These are phyloP conservation scores for Chrysodeixis includens DNA, from an alignment of 2,888 invertebrate species.

Conservation along the genomic window DNA sequence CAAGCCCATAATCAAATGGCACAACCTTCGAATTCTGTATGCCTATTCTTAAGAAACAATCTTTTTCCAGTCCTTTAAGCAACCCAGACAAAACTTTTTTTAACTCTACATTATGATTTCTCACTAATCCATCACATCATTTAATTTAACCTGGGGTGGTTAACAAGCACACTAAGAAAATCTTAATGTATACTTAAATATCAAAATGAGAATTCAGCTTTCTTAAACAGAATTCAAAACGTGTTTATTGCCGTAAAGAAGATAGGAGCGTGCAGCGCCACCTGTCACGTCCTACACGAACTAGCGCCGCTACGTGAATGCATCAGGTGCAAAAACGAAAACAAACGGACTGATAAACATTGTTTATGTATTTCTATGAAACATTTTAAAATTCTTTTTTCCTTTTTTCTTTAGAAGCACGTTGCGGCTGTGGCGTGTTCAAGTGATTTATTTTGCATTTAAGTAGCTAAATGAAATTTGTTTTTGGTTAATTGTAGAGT, in stretches of 20 bases:
- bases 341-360: constrained; percentile 8
- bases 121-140: neutral
- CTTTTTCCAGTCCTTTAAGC: too few relatives aligned
- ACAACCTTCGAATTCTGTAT: too few relatives aligned
- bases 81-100: too few relatives aligned
- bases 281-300: constrained; percentile 34
- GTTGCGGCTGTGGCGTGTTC: neutral
- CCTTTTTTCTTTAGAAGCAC: neutral
- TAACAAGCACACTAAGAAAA: neutral
- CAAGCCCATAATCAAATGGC: too few relatives aligned
- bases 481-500: too few relatives aligned
- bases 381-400: neutral
- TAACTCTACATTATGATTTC: too few relatives aligned
- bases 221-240: constrained; percentile 29
- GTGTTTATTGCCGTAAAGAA: constrained; percentile 32
- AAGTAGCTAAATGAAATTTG: neutral
- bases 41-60: too few relatives aligned
- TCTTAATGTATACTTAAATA: neutral
- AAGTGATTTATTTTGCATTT: neutral
- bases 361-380: constrained; percentile 8
- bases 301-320: constrained; percentile 21
- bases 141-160: neutral
- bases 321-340: constrained; percentile 14
- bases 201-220: constrained; percentile 5
- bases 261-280: constrained; percentile 22